Percentiles rank a stretch among this genome's conserved stretches.
Evolutionary conservation across 1,140 invertebrate genomes (phyloP).

Genomic region (Neodiprion fabricii): DNA sequence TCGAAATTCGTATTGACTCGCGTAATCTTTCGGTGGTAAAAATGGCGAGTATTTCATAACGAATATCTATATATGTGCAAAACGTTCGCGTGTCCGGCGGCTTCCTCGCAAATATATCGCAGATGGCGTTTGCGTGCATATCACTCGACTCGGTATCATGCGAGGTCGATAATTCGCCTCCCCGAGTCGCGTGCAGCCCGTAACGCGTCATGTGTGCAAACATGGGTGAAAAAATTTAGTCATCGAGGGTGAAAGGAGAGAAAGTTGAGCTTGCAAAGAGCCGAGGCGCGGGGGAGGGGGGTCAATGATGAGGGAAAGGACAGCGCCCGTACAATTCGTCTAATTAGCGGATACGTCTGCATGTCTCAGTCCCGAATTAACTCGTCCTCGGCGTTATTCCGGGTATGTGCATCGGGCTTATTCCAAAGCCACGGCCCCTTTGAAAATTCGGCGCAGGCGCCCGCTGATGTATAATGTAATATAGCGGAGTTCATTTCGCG

Average conservation of each 20-base stretch:
- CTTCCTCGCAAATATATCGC: too few species aligned
- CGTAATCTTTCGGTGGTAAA: too few species aligned
- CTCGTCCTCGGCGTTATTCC: constrained; percentile 49
- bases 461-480: constrained; percentile 51
- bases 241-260: constrained; percentile 27
- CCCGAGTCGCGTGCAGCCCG: too few species aligned
- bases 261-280: not conserved
- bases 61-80: too few species aligned
- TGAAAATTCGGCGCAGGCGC: constrained; percentile 55
- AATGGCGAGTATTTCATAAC: too few species aligned
- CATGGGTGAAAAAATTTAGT: too few species aligned
- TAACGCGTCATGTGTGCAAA: too few species aligned
- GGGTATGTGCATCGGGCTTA: constrained; percentile 43
- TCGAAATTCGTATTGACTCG: too few species aligned
- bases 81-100: too few species aligned
- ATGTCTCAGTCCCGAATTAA: constrained; percentile 59
- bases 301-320: not conserved
- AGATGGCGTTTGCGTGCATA: too few species aligned
- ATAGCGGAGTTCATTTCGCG: constrained; percentile 60
- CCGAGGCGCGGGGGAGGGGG: not conserved
- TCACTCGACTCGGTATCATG: too few species aligned
- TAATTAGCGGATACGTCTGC: constrained; percentile 55
- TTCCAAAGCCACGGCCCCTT: not conserved
- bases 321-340: constrained; percentile 44
- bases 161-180: too few species aligned